A percentile compares a stretch with the other conserved stretches of the same genome.
These are phyloP conservation scores for Nebria brevicollis DNA, from an alignment of 2,888 invertebrate genomes.

Conservation along the genomic window DNA sequence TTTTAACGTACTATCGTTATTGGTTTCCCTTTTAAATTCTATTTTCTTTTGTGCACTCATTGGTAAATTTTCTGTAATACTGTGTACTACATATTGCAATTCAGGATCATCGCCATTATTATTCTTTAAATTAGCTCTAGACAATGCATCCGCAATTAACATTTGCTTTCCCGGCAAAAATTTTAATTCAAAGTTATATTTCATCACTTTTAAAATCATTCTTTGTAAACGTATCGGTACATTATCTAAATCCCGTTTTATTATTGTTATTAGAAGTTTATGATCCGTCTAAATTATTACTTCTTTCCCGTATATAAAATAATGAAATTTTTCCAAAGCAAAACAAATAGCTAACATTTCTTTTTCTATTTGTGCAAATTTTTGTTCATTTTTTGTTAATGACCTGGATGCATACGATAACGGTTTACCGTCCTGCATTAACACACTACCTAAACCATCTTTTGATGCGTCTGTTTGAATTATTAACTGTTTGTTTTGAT, in stretches of 20 bases:
- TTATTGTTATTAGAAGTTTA: slow-evolving; percentile 22
- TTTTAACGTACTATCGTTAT: slow-evolving; percentile 26
- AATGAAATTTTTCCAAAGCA: slow-evolving; percentile 28
- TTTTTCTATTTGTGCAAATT: slow-evolving; percentile 22
- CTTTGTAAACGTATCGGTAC: slow-evolving; percentile 42
- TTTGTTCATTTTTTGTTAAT: slow-evolving; percentile 15
- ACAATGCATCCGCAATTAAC: slow-evolving; percentile 47
- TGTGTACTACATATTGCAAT: slow-evolving; percentile 32
- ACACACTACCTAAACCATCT: too few species aligned
- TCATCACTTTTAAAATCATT: slow-evolving; percentile 50
- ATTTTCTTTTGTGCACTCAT: slow-evolving; percentile 18
- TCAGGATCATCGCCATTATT: slow-evolving; percentile 28
- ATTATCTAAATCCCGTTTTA: slow-evolving; percentile 31
- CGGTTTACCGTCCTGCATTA: too few species aligned
- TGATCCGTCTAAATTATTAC: slow-evolving; percentile 33
- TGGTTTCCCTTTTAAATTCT: slow-evolving; percentile 25
- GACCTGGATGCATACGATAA: neutral
- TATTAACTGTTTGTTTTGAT: too few species aligned
- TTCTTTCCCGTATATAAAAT: slow-evolving; percentile 10
- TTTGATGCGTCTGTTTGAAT: too few species aligned
- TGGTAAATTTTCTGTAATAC: slow-evolving; percentile 4
- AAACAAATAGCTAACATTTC: slow-evolving; percentile 6
- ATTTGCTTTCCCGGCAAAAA: slow-evolving; percentile 51
- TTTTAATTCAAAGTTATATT: slow-evolving; percentile 50
- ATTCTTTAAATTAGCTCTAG: slow-evolving; percentile 31